Percentiles rank a stretch among this genome's conserved stretches.
Conservation (phyloP, 2,888 invertebrate genomes). For the Cephalotes varians region DNA sequence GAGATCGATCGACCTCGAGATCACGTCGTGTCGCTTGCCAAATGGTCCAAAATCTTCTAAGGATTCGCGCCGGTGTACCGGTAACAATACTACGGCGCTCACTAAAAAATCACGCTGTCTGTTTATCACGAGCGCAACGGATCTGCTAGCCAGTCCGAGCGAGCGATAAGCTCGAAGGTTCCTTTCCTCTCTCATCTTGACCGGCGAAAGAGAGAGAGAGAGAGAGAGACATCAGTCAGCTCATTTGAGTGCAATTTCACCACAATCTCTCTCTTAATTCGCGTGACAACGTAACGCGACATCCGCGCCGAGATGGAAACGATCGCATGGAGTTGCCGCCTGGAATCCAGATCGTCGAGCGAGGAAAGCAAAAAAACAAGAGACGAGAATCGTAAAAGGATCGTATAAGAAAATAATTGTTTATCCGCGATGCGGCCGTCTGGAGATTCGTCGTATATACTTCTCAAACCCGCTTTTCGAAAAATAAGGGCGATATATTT, state of each 20-base stretch:
- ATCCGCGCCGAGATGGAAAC: slow-evolving; percentile 42
- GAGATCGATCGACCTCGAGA: slow-evolving; percentile 46
- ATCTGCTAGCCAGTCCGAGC: slow-evolving; percentile 62
- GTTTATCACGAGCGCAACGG: slow-evolving; percentile 58
- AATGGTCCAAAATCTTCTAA: slow-evolving; percentile 70
- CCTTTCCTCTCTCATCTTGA: neutral
- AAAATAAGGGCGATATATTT: slow-evolving; percentile 37
- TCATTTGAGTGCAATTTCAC: slow-evolving; percentile 23
- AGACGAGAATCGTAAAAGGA: neutral
- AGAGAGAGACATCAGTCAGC: slow-evolving; percentile 39
- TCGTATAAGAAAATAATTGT: slow-evolving; percentile 4
- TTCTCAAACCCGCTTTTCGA: neutral
- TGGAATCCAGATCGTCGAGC: neutral
- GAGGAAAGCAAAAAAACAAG: neutral
- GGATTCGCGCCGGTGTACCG: slow-evolving; percentile 54
- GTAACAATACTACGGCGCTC: slow-evolving; percentile 51
- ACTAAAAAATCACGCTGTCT: slow-evolving; percentile 58
- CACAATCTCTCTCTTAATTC: neutral
- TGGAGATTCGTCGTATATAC: neutral
- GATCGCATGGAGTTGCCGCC: neutral
- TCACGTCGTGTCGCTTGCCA: slow-evolving; percentile 54
- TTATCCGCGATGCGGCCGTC: neutral
- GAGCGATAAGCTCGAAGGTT: slow-evolving; percentile 71
- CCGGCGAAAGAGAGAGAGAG: slow-evolving; percentile 24
- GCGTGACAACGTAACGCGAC: slow-evolving; percentile 8